Evolutionary conservation across 2,113 vertebrate genomes (phyloP), one percentile per base, ranked within the genome.

Genomic region (Microtus oregoni): DNA sequence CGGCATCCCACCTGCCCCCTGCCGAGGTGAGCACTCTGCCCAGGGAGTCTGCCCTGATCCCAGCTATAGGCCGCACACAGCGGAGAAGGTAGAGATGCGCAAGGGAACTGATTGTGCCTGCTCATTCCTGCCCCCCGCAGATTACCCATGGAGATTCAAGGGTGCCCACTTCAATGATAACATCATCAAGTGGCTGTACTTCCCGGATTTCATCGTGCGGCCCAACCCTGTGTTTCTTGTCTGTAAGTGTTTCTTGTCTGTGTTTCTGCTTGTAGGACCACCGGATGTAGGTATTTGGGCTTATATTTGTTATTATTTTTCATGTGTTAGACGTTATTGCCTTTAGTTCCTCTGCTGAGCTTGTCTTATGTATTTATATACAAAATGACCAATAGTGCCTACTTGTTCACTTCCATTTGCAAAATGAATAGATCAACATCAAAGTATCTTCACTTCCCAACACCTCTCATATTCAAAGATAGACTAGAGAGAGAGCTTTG

Each of bases 101-200:
- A 30, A 38, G 58, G 32, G 1, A 78, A 12, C 1, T 96, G 50
- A 97, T 10, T 58, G 44, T 15, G 7, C 26, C 10, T 86, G 73
- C 24, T 58, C 20, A 7, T 47, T 41, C 30, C 44, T 73, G n/a
- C 50, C 41, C 58, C 28, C 91, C 96, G 41, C 98, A 99, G 99
- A 99, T 89, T 99, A 99, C 97, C 99, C 99, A 5, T 99, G 99
- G 99, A 99, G 99, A 97, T 98, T 98, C 98, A 98, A 98, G 38
- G 98, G 98, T 91, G 99, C 99, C 92, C 98, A 97, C 96, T 98
- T 99, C 97, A 99, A 99, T 67, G 99, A 99, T 90, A 99, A 99
- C 41, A 99, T 99, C 98, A 99, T 99, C 97, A 99, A 99, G 98
- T 99, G 99, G 99, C 98, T 99, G 76, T 99, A 99, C 95, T 98